A percentile compares a stretch with the other conserved stretches of the same genome.
Evolutionary conservation across 2,113 vertebrate species (phyloP).

Genomic region (Poicephalus meyeri): DNA sequence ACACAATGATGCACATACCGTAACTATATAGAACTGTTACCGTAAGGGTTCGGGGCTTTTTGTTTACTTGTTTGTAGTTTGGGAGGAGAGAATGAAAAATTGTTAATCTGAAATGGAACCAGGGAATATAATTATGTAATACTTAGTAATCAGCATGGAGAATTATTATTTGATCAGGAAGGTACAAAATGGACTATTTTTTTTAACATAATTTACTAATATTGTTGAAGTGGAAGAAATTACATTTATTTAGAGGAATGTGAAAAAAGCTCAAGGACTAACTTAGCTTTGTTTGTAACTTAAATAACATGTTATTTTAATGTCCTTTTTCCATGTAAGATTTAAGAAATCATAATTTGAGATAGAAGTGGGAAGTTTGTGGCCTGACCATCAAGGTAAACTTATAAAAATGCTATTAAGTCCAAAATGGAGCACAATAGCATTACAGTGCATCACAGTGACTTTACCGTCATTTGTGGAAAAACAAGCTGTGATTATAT

Average conservation of each 20-base stretch:
- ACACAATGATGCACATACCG: not conserved
- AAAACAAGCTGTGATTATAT: slow-evolving; percentile 1
- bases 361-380: not conserved
- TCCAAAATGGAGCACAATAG: not conserved
- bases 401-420: not conserved
- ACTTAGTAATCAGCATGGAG: slow-evolving; percentile 13
- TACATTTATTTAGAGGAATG: slow-evolving; percentile 45
- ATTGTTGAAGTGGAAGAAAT: slow-evolving; percentile 41
- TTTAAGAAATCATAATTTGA: not conserved
- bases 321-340: not conserved
- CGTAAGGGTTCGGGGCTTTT: not conserved
- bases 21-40: not conserved
- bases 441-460: not conserved
- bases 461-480: not conserved
- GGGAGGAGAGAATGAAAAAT: slow-evolving; percentile 8
- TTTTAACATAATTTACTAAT: slow-evolving; percentile 35
- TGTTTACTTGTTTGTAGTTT: not conserved
- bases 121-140: slow-evolving; percentile 46
- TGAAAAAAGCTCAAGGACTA: slow-evolving; percentile 12
- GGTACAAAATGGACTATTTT: slow-evolving; percentile 35
- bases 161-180: slow-evolving; percentile 67
- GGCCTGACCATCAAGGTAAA: not conserved
- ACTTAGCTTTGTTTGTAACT: not conserved
- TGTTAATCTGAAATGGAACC: slow-evolving; percentile 7
- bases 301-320: not conserved